Evolutionary conservation across 2,113 vertebrate genomes (phyloP).

Genomic region (Ascaphus truei): DNA sequence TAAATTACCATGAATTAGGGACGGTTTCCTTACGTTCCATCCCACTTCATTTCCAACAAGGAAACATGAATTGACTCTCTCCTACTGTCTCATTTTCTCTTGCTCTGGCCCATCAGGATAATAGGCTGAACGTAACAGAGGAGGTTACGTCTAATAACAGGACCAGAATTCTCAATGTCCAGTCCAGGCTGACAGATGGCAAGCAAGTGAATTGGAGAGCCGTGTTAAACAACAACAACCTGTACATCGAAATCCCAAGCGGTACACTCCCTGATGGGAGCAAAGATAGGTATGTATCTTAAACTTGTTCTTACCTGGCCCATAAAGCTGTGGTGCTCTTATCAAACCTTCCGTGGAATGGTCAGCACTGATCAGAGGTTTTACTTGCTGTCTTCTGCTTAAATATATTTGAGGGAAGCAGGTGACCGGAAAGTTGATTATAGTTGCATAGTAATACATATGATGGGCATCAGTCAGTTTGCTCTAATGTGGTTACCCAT

Average conservation of each 20-base stretch:
- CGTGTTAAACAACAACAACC: conserved; percentile 78
- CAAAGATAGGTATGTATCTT: conserved; percentile 84
- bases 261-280: conserved; percentile 92
- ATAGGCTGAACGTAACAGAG: conserved; percentile 94
- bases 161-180: conserved; percentile 85
- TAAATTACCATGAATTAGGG: too few species aligned
- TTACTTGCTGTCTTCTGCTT: background rate
- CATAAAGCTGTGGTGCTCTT: rapidly evolving
- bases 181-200: conserved; percentile 80
- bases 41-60: too few species aligned
- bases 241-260: conserved; percentile 88
- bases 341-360: too few species aligned
- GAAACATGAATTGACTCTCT: too few species aligned
- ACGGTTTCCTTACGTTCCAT: too few species aligned
- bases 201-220: conserved; percentile 84
- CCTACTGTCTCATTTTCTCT: too few species aligned
- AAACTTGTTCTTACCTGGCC: too few species aligned
- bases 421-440: background rate
- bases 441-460: too few species aligned
- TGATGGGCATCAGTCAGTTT: too few species aligned
- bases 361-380: too few species aligned
- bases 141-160: conserved; percentile 78
- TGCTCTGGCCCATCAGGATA: too few species aligned
- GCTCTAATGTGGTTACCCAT: too few species aligned
- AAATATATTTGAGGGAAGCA: background rate